phyloP scores from a whole-genome alignment of 2,888 invertebrate genomes.

The Tetanocera ferruginea region DNA sequence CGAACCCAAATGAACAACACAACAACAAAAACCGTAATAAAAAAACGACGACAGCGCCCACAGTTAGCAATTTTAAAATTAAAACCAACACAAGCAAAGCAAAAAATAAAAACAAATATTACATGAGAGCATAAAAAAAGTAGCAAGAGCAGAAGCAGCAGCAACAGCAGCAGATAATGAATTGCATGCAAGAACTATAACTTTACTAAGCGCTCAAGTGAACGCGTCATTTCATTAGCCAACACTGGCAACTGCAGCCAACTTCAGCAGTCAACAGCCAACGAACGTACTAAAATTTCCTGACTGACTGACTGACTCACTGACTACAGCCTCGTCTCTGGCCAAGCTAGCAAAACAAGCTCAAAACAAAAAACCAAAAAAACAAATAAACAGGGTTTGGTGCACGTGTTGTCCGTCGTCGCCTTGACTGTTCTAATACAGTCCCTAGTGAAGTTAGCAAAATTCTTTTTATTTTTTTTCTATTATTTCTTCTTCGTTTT shows the following conservation, averaged over 20 bases:
- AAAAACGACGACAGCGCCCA: slow-evolving; percentile 7
- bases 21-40: neutral
- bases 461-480: neutral
- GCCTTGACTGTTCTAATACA: neutral
- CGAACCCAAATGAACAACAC: neutral
- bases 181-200: slow-evolving; percentile 13
- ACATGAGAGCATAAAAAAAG: slow-evolving; percentile 10
- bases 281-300: too few relatives aligned
- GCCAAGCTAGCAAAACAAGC: neutral
- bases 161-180: slow-evolving; percentile 1
- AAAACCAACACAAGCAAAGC: neutral
- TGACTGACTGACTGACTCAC: neutral
- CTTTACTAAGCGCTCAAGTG: slow-evolving; percentile 10
- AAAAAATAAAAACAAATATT: neutral
- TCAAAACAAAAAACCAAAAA: slow-evolving; percentile 1
- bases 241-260: neutral
- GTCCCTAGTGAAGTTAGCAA: neutral
- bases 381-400: neutral
- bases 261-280: neutral
- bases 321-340: neutral
- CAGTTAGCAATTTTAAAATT: slow-evolving; percentile 28
- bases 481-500: neutral
- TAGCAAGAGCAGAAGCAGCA: neutral
- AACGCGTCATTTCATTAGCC: slow-evolving; percentile 19
- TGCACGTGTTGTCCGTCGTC: neutral